These are phyloP conservation scores for Tromatobia lineatoria DNA, from an alignment of 2,888 invertebrate genomes.

Conservation along the genomic window DNA sequence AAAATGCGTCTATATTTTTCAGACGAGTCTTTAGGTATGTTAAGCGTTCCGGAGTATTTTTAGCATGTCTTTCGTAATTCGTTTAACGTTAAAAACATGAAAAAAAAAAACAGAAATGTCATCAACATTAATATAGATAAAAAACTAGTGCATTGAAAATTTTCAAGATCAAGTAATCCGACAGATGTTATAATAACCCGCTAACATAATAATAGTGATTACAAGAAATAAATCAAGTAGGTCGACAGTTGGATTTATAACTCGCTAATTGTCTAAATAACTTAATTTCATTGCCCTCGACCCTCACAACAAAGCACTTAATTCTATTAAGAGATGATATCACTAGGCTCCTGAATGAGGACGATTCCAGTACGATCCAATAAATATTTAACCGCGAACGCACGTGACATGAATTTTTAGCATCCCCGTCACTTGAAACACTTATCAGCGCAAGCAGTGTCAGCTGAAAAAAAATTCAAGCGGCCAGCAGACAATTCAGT, in stretches of 20 bases:
- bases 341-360: constrained; percentile 19
- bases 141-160: no score
- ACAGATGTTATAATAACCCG: background rate
- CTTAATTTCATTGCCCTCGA: background rate
- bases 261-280: constrained; percentile 42
- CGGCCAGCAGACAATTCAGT: constrained; percentile 9
- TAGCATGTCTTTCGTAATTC: no score
- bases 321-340: constrained; percentile 27
- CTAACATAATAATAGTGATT: background rate
- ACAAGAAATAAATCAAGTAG: background rate
- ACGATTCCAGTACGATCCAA: no score
- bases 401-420: constrained; percentile 8
- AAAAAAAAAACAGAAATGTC: no score
- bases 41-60: no score
- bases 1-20: no score
- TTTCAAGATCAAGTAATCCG: no score
- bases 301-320: background rate
- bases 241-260: background rate
- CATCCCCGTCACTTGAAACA: background rate
- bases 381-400: constrained; percentile 49
- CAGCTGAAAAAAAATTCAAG: constrained; percentile 1
- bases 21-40: no score
- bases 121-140: no score
- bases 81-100: no score
- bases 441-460: constrained; percentile 11